Conservation (phyloP, 2,113 vertebrate species). For the Gallinago jamesoni region DNA sequence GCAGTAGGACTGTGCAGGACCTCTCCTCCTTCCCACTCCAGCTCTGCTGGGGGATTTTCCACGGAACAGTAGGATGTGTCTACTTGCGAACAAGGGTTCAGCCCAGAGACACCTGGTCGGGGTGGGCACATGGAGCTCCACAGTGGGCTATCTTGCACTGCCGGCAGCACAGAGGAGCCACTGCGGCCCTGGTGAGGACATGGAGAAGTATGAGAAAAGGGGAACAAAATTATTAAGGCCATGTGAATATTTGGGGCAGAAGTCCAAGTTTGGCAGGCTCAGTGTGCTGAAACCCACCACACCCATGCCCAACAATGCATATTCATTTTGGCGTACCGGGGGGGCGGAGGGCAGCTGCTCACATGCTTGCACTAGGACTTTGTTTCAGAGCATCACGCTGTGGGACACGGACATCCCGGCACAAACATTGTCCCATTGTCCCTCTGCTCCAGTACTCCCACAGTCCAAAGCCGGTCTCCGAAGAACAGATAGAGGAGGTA, state of each 20-base stretch:
- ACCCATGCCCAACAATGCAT: constrained; percentile 15
- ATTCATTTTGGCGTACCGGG: neutral
- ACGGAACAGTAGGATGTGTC: rapidly evolving
- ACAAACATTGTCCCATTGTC: neutral
- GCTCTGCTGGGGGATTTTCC: neutral
- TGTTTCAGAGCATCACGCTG: neutral
- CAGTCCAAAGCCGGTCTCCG: neutral
- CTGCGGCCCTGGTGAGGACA: neutral
- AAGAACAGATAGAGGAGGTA: neutral
- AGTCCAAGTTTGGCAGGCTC: neutral
- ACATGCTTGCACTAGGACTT: neutral
- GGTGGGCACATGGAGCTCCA: neutral
- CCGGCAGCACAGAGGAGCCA: neutral
- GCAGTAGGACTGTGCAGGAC: neutral
- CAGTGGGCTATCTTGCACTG: neutral
- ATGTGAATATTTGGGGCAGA: neutral
- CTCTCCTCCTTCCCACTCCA: neutral
- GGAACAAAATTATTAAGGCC: neutral
- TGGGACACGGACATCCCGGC: neutral
- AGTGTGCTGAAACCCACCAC: neutral
- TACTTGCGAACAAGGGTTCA: neutral
- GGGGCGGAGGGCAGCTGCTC: neutral
- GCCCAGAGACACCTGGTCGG: neutral
- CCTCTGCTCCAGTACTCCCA: neutral
- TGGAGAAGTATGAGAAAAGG: neutral